Base-by-base conservation (phyloP, 2,888 invertebrate species). In the Torymus texanus region DNA sequence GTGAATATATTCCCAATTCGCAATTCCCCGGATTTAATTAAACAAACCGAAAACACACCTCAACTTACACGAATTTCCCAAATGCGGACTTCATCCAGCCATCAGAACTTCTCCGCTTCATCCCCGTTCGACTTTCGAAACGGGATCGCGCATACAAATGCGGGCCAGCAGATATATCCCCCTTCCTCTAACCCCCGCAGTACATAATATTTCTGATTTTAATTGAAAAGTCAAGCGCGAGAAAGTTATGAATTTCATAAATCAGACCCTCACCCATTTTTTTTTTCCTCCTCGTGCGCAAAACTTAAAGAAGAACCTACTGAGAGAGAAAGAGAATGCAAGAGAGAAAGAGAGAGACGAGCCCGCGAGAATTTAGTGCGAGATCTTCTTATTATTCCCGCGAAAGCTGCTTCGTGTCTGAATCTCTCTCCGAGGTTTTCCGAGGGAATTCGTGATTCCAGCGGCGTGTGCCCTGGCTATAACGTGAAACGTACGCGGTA, bases 401-500 rank as follows among this genome's bases (percentile, higher is more conserved):
- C 58, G 76, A 76, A 76, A 76, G 70, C 76, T 76, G 70, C 70
- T 76, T 65, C 76, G 70, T 70, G 70, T 70, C 76, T 76, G 76
- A 76, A 76, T 70, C 76, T 76, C 76, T 70, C 76, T 76, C 76
- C 63, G 76, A 76, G 76, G 75, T 76, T 76, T 76, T 76, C 61
- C 10, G 50, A 21, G 51, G 18, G 63, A 76, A 76, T 76, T 71
- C 70, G 76, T 63, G 76, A 76, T 76, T 76, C 76, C 51, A 56
- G 76, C 51, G 13, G 70, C 76, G 70, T 76, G 63, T 76, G 51
- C 68, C 59, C 41, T n/a, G 24, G 58, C 74, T 72, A 72, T 72
- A 72, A 72, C 72, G 55, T 55, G 62, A 72, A 72, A 72, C 72
- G 72, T 72, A 75, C 66, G 61, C 53, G 61, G 61, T 41, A 41